Percentiles rank a stretch among this genome's conserved stretches.
Conservation (phyloP, 2,888 invertebrate species). For the Ochropacha duplaris region DNA sequence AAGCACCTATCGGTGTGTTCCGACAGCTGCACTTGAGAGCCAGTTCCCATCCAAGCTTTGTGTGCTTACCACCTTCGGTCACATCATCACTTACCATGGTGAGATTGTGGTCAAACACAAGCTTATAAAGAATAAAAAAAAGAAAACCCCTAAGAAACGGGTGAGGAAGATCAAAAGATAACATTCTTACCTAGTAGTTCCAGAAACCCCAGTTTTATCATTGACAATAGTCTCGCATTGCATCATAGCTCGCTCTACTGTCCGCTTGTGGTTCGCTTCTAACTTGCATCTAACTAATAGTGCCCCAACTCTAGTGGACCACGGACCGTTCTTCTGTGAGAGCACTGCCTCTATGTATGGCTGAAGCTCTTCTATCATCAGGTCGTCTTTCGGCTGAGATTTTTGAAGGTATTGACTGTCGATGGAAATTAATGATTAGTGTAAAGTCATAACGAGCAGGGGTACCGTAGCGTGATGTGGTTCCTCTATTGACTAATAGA, state of each 20-base stretch:
- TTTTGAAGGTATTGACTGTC: slow-evolving; percentile 87
- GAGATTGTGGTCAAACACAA: no score
- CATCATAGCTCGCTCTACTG: slow-evolving; percentile 93
- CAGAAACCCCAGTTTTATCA: slow-evolving; percentile 55
- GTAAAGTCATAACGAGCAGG: no score
- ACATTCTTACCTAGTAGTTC: slow-evolving; percentile 55
- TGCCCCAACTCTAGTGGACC: slow-evolving; percentile 89
- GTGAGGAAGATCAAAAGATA: not conserved
- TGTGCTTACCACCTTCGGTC: no score
- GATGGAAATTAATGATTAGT: not conserved
- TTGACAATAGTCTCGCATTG: slow-evolving; percentile 92
- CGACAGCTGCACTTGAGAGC: no score
- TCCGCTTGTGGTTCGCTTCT: slow-evolving; percentile 90
- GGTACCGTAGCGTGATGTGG: no score
- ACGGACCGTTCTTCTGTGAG: slow-evolving; percentile 86
- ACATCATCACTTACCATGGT: no score
- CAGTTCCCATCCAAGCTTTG: no score
- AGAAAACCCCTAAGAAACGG: no score
- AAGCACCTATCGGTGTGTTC: no score
- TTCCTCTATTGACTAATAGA: no score
- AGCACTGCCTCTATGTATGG: slow-evolving; percentile 88
- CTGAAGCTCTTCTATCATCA: slow-evolving; percentile 91
- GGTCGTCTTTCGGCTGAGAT: slow-evolving; percentile 90
- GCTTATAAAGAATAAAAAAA: no score
- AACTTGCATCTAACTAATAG: slow-evolving; percentile 89